Conservation (phyloP, 2,113 vertebrate species). For the Malurus elegans region DNA sequence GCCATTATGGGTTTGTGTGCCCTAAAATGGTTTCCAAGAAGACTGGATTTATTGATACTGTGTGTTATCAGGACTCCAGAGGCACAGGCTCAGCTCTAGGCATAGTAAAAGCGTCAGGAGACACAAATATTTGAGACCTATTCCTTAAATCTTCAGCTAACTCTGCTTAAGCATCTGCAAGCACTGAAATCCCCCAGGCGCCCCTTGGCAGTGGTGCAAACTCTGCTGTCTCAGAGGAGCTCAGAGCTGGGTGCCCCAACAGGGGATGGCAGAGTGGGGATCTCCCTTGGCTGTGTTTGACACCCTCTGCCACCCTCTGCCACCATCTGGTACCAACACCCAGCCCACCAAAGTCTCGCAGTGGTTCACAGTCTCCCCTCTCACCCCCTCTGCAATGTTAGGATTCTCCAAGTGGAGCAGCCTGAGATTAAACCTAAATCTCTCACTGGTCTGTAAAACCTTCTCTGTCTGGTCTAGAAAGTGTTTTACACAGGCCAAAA, state of each 20-base stretch:
- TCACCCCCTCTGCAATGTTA: neutral
- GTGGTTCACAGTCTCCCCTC: neutral
- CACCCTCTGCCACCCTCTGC: no score
- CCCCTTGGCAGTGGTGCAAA: neutral
- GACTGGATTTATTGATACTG: neutral
- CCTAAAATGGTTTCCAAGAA: neutral
- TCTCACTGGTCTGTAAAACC: neutral
- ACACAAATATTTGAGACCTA: neutral
- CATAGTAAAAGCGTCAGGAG: neutral
- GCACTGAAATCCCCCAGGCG: neutral
- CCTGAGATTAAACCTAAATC: neutral
- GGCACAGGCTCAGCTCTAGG: neutral
- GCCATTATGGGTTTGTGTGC: accelerated
- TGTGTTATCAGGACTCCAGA: neutral
- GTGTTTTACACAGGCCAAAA: neutral
- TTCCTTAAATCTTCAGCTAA: neutral
- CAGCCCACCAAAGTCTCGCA: neutral
- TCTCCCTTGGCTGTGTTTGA: neutral
- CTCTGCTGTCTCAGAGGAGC: neutral
- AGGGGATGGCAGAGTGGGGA: no score
- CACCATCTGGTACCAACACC: no score
- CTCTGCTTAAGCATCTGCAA: neutral
- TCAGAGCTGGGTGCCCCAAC: accelerated
- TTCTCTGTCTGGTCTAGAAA: neutral
- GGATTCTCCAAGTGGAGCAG: neutral